These are phyloP conservation scores for roundworm (Caenorhabditis elegans) DNA, from an alignment of 1,140 invertebrate genomes.

Conservation along the genomic window WBcel235 BX284603.4:13602501-13603000, in stretches of 20 bases:
- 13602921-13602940: conserved; percentile 70
- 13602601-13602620: conserved; percentile 70
- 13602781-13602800: no score
- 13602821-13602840: conserved; percentile 76
- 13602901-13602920: conserved; percentile 82
- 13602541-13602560: conserved; percentile 71
- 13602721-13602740: conserved; percentile 77
- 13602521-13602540: conserved; percentile 77
- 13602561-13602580: no score
- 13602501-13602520: conserved; percentile 73
- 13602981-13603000: conserved; percentile 75
- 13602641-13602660: no score
- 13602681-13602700: no score
- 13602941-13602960: conserved; percentile 95
- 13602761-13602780: no score
- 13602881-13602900: conserved; percentile 78
- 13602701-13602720: no score
- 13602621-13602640: conserved; percentile 84
- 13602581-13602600: conserved; percentile 49
- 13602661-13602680: no score
- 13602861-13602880: conserved; percentile 86
- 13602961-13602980: conserved; percentile 75
- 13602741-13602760: no score
- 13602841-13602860: conserved; percentile 87
- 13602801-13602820: conserved; percentile 74